Evolutionary conservation across 2,888 invertebrate species (phyloP), one percentile per base, ranked within the genome.

Genomic region (Molorchus minor): DNA sequence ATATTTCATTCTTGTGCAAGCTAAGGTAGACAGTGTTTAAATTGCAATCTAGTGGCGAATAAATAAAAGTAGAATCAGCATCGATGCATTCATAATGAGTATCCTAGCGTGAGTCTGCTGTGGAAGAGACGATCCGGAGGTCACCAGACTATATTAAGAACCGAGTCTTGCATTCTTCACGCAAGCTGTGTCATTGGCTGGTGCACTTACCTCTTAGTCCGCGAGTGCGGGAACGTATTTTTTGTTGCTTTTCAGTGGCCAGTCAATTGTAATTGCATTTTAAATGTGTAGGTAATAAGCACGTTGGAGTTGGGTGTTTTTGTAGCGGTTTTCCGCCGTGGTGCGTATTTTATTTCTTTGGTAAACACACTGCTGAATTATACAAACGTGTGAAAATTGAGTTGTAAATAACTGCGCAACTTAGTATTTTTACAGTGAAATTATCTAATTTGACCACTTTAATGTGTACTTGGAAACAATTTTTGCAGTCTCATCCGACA

Each of bases 131-230:
- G 46, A 46, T 61, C 52, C 71, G 74, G 75, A 76, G 76, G 75
- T 76, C 75, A 73, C 67, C 54, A 68, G 67, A 72, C 72, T 76
- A 76, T 75, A 74, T 76, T 76, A 77, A 76, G 76, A 72, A 65
- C 71, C 62, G 64, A 68, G 71, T 69, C 68, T 68, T 72, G 70
- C 73, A 74, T 74, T 74, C 75, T 74, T 73, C 67, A 63, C 68
- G 67, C 71, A 63, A 68, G 68, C 67, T 71, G 71, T 72, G 71
- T 70, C 72, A 71, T 70, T 71, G 72, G 68, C 71, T 70, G 67
- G 29, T 51, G 41, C 30, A 40, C 45, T 43, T 54, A 54, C 35
- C 40, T 52, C 51, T 29, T 25, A 25, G 30, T 16, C n/a, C 2
- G 51, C 30, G 17, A 30, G 30, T 45, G 17, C 45, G 25, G 30